Evolutionary conservation across 2,113 vertebrate species (phyloP), one percentile per base, ranked within the genome.

Genomic region (Eonycteris spelaea): DNA sequence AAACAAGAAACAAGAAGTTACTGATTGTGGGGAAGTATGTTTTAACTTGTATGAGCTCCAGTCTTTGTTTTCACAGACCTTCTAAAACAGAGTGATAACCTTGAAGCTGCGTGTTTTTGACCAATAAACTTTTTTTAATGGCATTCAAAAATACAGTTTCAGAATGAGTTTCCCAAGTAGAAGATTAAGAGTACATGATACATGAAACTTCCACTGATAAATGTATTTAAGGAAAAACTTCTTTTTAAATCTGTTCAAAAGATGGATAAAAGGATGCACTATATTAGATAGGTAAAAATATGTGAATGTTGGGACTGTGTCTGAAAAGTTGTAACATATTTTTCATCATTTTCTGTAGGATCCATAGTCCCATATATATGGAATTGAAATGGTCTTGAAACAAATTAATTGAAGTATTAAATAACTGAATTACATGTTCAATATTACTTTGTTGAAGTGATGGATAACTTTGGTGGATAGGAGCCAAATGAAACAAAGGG

Each of bases 221-320:
- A 95, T 53, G 38, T 35, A 70, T 21, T 83, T 82, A 80, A 92
- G 59, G 90, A 86, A 35, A 86, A 94, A 94, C 1, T 84, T 85
- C 16, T 90, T 86, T 75, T 57, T 89, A 26, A 95, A 91, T 91
- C 33, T 45, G 24, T 79, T 88, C 51, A 82, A 82, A 88, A 88
- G 65, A 75, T 38, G 14, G 63, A 78, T 90, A 8, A 86, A 70
- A 16, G 18, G 28, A 59, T 83, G 8, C 7, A 78, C 18, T 68
- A 18, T 65, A 78, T 35, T 28, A 59, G 8, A 26, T 77, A 96
- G 71, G 38, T 33, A 75, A 73, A 91, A 83, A 77, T 65, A 65
- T 5, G 26, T 83, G 48, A 71, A 12, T 86, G 82, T 59, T 38
- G 73, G 30, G 18, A 28, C 45, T 79, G 16, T 90, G 18, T 83